Evolutionary conservation across 2,113 vertebrate genomes (phyloP).

Genomic region (Zootoca vivipara): DNA sequence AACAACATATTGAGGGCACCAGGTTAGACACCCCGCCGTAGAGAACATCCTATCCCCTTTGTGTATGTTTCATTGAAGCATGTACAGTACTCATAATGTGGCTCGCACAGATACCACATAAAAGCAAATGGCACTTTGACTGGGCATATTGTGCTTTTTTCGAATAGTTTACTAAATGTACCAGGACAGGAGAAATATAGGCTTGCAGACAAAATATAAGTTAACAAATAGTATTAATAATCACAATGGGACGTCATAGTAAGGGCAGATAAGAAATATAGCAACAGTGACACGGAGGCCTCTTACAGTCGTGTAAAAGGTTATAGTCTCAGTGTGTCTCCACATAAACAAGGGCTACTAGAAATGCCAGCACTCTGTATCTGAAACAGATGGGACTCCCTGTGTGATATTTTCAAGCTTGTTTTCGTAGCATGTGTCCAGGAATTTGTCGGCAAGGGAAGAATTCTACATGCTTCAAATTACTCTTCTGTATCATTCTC

Average conservation of each 20-base stretch:
- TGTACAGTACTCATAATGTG: background rate
- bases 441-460: background rate
- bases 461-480: slow-evolving; percentile 7
- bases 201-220: background rate
- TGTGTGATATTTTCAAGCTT: slow-evolving; percentile 1
- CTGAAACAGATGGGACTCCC: background rate
- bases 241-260: too few species aligned
- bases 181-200: background rate
- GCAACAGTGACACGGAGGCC: background rate
- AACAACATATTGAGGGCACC: too few species aligned
- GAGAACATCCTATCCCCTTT: background rate
- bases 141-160: background rate
- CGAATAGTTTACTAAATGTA: background rate
- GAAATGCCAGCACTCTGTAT: background rate
- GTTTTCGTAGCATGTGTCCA: slow-evolving; percentile 6
- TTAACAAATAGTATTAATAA: background rate
- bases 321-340: background rate
- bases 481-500: slow-evolving; percentile 12
- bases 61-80: background rate
- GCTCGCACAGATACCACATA: background rate
- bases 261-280: background rate
- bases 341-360: background rate
- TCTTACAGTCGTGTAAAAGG: background rate
- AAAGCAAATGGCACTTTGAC: background rate
- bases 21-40: too few species aligned